These are phyloP conservation scores for Zygogramma bicolorata DNA, from an alignment of 2,888 invertebrate species.

Conservation along the genomic window DNA sequence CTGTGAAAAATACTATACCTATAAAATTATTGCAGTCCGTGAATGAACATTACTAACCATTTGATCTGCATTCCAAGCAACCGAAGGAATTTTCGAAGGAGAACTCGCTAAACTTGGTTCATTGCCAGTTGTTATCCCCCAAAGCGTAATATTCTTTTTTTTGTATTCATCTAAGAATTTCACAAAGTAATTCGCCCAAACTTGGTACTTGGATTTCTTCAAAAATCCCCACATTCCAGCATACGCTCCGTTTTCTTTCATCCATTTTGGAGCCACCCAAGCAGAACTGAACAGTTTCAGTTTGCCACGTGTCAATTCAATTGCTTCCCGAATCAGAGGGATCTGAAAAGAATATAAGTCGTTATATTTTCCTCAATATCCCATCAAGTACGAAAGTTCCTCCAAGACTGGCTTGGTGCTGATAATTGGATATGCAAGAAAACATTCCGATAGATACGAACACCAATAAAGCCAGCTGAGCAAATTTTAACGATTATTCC, in stretches of 20 bases:
- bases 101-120: conserved; percentile 41
- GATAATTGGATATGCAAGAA: too few relatives aligned
- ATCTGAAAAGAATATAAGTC: too few relatives aligned
- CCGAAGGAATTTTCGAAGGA: conserved; percentile 41
- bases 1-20: too few relatives aligned
- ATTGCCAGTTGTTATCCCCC: conserved; percentile 73
- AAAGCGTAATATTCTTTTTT: conserved; percentile 74
- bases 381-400: too few relatives aligned
- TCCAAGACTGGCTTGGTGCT: too few relatives aligned
- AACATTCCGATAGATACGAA: too few relatives aligned
- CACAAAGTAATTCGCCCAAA: conserved; percentile 85
- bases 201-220: conserved; percentile 72
- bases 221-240: conserved; percentile 60
- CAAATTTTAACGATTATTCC: too few relatives aligned
- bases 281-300: conserved; percentile 71
- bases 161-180: conserved; percentile 84
- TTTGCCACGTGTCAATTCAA: conserved; percentile 48
- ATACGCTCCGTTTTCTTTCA: conserved; percentile 66
- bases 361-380: too few relatives aligned
- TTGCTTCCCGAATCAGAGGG: conserved; percentile 56
- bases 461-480: too few relatives aligned
- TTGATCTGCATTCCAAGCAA: conserved; percentile 17
- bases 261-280: conserved; percentile 70
- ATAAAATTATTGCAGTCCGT: too few relatives aligned
- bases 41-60: conserved; percentile 23